phyloP scores from a whole-genome alignment of 2,888 invertebrate genomes.

The Polydrusus pterygomalis region DNA sequence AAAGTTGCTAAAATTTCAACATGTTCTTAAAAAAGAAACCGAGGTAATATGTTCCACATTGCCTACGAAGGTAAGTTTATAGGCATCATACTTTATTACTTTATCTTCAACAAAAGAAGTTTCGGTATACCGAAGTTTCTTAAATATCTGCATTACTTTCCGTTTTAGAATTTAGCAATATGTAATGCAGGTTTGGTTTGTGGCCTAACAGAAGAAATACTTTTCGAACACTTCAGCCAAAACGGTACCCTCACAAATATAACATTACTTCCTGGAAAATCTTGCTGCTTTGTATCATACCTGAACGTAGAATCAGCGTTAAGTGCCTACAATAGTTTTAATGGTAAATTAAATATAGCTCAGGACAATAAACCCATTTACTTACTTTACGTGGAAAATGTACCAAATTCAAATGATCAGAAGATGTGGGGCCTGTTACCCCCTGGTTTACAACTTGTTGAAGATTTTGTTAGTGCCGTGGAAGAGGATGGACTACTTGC shows the following conservation, averaged over 20 bases:
- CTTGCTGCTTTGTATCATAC: conserved; percentile 86
- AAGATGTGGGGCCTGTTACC: conserved; percentile 74
- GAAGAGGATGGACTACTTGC: conserved; percentile 80
- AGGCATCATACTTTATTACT: background rate
- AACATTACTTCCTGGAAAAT: conserved; percentile 85
- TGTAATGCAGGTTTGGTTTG: conserved; percentile 92
- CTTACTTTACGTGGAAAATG: conserved; percentile 77
- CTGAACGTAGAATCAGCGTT: conserved; percentile 73
- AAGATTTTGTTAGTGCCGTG: conserved; percentile 81
- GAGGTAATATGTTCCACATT: conserved; percentile 66
- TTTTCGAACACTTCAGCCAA: conserved; percentile 75
- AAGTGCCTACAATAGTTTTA: conserved; percentile 75
- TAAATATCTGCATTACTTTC: too few species aligned
- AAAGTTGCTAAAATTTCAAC: conserved; percentile 72
- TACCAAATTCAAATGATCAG: conserved; percentile 60
- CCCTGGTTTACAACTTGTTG: conserved; percentile 80
- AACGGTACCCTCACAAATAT: conserved; percentile 77
- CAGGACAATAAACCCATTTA: conserved; percentile 79
- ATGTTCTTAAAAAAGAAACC: conserved; percentile 71
- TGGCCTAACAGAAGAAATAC: conserved; percentile 80
- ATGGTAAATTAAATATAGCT: conserved; percentile 77
- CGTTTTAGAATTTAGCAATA: conserved; percentile 81
- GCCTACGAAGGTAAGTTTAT: conserved; percentile 68
- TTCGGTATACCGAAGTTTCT: background rate
- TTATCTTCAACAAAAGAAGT: background rate